Percentiles rank a stretch among this genome's conserved stretches.
These are phyloP conservation scores for Palythoa caribaeorum DNA, from an alignment of 92 coral and sea anemone genomes.

Conservation along the genomic window DNA sequence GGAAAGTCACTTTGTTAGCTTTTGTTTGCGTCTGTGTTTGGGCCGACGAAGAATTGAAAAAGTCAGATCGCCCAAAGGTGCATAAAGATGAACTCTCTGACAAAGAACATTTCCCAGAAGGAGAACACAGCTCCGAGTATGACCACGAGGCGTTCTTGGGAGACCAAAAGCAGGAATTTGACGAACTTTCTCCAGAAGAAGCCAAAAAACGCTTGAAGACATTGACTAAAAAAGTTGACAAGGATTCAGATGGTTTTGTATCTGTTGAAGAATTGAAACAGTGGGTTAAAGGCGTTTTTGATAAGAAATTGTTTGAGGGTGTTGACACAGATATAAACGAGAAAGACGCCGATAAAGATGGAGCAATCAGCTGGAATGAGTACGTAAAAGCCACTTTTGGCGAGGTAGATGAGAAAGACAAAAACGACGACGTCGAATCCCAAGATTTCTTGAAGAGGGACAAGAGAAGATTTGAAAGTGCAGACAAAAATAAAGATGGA, in stretches of 20 bases:
- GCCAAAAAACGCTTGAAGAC: conserved; percentile 82
- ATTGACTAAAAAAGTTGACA: conserved; percentile 80
- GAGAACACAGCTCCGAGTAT: conserved; percentile 87
- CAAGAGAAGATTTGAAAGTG: conserved; percentile 85
- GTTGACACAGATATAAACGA: conserved; percentile 79
- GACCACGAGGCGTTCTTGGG: conserved; percentile 99
- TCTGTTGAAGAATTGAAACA: conserved; percentile 85
- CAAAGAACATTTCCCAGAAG: conserved; percentile 82
- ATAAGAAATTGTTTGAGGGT: conserved; percentile 79
- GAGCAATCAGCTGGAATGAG: conserved; percentile 87
- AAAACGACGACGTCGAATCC: conserved; percentile 79
- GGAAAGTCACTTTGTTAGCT: conserved; percentile 13
- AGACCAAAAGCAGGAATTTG: conserved; percentile 91
- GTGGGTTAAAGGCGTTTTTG: conserved; percentile 90
- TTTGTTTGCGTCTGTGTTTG: conserved; percentile 27
- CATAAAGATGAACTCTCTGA: conserved; percentile 80
- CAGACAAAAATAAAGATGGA: conserved; percentile 90
- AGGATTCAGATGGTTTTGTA: conserved; percentile 80
- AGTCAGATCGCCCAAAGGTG: conserved; percentile 53
- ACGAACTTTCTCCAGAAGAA: conserved; percentile 91
- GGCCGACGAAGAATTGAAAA: conserved; percentile 20
- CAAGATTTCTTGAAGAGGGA: conserved; percentile 79
- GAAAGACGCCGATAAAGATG: conserved; percentile 85
- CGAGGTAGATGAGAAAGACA: conserved; percentile 57
- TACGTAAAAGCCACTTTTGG: conserved; percentile 86